A percentile compares a stretch with the other conserved stretches of the same genome.
Evolutionary conservation across 2,888 invertebrate species (phyloP).

Genomic region (Adelphocoris suturalis): DNA sequence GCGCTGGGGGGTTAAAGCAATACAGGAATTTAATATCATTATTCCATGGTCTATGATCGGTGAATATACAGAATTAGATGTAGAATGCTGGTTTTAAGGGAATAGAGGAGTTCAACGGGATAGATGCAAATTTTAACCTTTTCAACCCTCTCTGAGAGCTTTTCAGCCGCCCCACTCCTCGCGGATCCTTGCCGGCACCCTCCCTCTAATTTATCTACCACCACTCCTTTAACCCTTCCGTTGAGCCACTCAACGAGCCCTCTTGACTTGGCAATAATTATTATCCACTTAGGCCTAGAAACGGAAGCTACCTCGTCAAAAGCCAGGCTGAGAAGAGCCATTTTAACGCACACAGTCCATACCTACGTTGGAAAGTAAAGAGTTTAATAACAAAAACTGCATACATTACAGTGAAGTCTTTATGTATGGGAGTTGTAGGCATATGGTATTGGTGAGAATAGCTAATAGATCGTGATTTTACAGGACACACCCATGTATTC

Average conservation of each 20-base stretch:
- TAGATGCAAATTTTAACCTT: slow-evolving; percentile 25
- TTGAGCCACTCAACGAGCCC: slow-evolving; percentile 3
- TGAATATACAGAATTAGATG: too few relatives aligned
- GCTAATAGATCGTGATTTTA: too few relatives aligned
- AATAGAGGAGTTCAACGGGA: background rate
- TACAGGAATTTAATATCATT: too few relatives aligned
- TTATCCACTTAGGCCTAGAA: slow-evolving; percentile 17
- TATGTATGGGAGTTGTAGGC: too few relatives aligned
- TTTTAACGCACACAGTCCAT: too few relatives aligned
- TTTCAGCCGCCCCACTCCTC: background rate
- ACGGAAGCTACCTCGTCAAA: background rate
- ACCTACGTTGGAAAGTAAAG: too few relatives aligned
- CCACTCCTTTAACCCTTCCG: slow-evolving; percentile 2
- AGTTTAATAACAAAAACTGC: too few relatives aligned
- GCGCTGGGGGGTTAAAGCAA: too few relatives aligned
- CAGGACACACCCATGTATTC: too few relatives aligned
- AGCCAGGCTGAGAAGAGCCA: background rate
- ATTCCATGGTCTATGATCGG: too few relatives aligned
- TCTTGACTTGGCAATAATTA: slow-evolving; percentile 6
- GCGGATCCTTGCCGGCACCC: background rate
- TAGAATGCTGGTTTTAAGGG: background rate
- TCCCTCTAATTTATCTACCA: background rate
- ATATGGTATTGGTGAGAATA: too few relatives aligned
- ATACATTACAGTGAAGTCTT: too few relatives aligned
- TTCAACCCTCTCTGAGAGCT: slow-evolving; percentile 1